phyloP scores from a whole-genome alignment of 2,797 vertebrate genomes.

The Cirrhinus molitorella region DNA sequence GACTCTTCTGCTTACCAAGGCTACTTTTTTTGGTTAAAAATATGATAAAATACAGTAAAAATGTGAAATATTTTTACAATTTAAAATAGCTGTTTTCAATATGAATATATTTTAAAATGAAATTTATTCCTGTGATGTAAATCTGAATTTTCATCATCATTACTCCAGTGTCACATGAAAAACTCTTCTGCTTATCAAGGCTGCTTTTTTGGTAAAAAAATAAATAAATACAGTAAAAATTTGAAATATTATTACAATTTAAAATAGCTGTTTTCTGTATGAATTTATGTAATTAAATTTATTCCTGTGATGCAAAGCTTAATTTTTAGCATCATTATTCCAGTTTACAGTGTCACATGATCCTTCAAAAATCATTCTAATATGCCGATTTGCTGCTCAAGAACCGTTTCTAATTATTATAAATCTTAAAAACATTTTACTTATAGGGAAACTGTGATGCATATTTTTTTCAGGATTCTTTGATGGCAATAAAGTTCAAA shows the following conservation, averaged over 20 bases:
- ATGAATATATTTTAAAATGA: no score
- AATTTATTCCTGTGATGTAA: no score
- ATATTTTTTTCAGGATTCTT: not conserved
- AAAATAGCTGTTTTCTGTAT: not conserved
- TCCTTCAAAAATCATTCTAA: not conserved
- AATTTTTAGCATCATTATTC: not conserved
- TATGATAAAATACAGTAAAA: no score
- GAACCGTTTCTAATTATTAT: not conserved
- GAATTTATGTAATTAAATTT: not conserved
- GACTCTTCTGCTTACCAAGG: no score
- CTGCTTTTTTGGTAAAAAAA: no score
- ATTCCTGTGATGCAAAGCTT: not conserved
- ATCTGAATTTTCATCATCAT: no score
- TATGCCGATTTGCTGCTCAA: not conserved
- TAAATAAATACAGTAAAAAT: not conserved
- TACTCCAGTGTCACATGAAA: no score
- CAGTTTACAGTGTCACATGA: constrained; percentile 9
- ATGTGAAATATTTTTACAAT: no score
- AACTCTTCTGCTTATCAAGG: not conserved
- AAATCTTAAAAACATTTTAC: not conserved
- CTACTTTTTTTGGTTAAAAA: no score
- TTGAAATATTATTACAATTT: not conserved
- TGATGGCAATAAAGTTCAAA: not conserved
- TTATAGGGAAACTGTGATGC: not conserved
- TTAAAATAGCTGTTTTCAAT: no score